These are phyloP conservation scores for human (Homo sapiens) DNA, from an alignment of 2,113 vertebrate genomes.

Conservation along the genomic window DNA sequence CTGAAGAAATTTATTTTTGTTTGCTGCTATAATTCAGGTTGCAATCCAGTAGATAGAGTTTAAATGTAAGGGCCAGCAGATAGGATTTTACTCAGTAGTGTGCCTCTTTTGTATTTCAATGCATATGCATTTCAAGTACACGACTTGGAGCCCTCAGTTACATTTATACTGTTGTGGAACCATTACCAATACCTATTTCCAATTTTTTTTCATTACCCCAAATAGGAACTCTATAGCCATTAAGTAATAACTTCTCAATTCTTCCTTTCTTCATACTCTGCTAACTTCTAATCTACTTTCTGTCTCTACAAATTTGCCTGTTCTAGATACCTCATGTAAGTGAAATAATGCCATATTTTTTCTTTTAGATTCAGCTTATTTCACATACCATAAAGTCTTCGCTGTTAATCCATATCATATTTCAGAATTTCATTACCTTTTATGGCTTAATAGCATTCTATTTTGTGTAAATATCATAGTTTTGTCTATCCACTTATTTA, in stretches of 20 bases:
- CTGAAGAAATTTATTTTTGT: no score
- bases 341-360: not conserved
- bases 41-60: no score
- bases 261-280: not conserved
- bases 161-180: not conserved
- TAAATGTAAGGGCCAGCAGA: no score
- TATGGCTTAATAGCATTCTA: not conserved
- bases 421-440: not conserved
- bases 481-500: not conserved
- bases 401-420: not conserved
- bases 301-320: not conserved
- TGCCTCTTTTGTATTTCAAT: no score
- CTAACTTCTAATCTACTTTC: not conserved
- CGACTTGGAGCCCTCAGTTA: not conserved
- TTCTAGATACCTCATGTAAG: not conserved
- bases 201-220: not conserved
- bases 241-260: not conserved
- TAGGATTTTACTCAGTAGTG: no score
- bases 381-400: not conserved
- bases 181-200: not conserved
- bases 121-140: not conserved
- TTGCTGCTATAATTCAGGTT: no score
- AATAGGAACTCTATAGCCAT: not conserved
- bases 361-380: not conserved
- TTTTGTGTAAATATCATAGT: not conserved